These are phyloP conservation scores for Polypterus senegalus DNA, from an alignment of 2,113 vertebrate genomes.

Conservation along the genomic window DNA sequence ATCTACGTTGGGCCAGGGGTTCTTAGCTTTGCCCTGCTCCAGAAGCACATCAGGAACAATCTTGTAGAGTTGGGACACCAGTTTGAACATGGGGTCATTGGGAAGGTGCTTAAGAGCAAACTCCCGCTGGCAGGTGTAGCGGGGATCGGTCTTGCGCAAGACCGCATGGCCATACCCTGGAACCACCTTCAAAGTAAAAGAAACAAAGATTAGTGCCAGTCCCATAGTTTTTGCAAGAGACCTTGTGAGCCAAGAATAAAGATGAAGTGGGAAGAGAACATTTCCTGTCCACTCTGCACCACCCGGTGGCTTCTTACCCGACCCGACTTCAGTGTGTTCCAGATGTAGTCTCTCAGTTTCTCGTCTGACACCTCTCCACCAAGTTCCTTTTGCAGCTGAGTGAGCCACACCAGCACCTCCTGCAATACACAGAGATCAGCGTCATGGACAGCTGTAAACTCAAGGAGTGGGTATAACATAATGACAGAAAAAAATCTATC, in stretches of 20 bases:
- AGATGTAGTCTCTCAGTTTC: constrained; percentile 85
- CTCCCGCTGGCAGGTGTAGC: constrained; percentile 82
- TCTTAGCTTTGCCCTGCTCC: constrained; percentile 95
- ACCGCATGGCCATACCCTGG: constrained; percentile 88
- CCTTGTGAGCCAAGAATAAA: background rate
- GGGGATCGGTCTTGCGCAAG: constrained; percentile 83
- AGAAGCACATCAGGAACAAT: constrained; percentile 85
- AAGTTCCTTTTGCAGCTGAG: constrained; percentile 82
- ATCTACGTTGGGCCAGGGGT: constrained; percentile 96
- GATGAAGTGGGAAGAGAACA: background rate
- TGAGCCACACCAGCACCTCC: constrained; percentile 93
- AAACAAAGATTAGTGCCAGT: no score
- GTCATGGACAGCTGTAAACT: background rate
- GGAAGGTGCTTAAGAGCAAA: constrained; percentile 90
- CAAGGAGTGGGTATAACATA: no score
- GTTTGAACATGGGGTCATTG: constrained; percentile 82
- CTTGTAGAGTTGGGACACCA: constrained; percentile 90
- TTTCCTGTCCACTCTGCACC: background rate
- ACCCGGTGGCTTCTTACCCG: constrained; percentile 52
- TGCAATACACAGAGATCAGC: constrained; percentile 18
- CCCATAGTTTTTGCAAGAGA: background rate
- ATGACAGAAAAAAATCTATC: no score
- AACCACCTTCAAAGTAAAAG: constrained; percentile 53
- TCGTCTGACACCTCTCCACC: constrained; percentile 85
- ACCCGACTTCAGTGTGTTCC: constrained; percentile 94